A percentile compares a stretch with the other conserved stretches of the same genome.
Conservation (phyloP, 2,113 vertebrate species). For the Echinops telfairi region DNA sequence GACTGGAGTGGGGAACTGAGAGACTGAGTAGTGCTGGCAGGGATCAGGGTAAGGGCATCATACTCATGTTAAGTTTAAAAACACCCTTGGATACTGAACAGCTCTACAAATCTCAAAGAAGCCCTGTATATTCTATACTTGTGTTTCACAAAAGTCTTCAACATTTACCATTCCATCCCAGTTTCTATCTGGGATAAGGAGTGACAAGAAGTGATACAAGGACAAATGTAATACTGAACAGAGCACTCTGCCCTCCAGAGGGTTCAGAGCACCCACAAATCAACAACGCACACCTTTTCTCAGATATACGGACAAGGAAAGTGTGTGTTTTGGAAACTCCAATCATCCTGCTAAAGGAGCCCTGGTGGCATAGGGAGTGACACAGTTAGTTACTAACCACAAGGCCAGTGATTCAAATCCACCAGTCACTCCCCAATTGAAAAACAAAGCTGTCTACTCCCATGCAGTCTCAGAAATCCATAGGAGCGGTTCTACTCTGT, state of each 20-base stretch:
- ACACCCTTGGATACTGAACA: background rate
- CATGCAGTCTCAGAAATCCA: too few species aligned
- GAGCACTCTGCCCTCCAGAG: background rate
- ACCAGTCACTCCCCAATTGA: too few species aligned
- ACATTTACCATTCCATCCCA: background rate
- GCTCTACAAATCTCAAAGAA: background rate
- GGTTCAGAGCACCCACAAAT: background rate
- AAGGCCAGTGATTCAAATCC: too few species aligned
- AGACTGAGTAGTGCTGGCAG: background rate
- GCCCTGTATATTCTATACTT: background rate
- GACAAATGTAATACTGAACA: background rate
- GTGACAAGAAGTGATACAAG: background rate
- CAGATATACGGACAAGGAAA: background rate
- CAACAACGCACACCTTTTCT: background rate
- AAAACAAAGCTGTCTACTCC: too few species aligned
- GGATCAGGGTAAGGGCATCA: background rate
- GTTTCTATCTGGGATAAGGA: background rate
- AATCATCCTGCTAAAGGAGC: too few species aligned
- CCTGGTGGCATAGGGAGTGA: too few species aligned
- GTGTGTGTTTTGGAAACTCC: background rate
- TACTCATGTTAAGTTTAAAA: background rate
- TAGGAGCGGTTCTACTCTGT: too few species aligned
- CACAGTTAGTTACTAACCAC: too few species aligned
- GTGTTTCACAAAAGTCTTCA: background rate
- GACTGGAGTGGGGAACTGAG: background rate